Conservation (phyloP, 2,113 vertebrate species). For the Myrmecobius fasciatus region DNA sequence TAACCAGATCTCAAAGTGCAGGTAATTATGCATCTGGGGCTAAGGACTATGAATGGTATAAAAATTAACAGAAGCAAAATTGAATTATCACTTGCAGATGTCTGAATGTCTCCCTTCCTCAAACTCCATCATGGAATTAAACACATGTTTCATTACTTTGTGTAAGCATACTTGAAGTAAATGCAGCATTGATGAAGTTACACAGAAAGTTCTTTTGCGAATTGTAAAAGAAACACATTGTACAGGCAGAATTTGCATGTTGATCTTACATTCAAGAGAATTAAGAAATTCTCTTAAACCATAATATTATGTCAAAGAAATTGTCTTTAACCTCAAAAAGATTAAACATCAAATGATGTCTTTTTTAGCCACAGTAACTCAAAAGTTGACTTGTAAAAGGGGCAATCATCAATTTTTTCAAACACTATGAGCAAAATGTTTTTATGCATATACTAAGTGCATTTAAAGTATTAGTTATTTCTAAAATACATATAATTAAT, state of each 20-base stretch:
- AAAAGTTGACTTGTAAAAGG: not conserved
- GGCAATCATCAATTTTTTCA: not conserved
- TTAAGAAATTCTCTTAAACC: not conserved
- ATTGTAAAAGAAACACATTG: not conserved
- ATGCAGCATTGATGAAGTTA: not conserved
- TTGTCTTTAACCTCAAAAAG: not conserved
- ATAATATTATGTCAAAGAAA: not conserved
- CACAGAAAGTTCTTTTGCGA: rapidly evolving
- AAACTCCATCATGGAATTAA: not conserved
- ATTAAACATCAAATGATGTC: not conserved
- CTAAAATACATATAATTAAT: not conserved
- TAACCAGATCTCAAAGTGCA: constrained; percentile 55
- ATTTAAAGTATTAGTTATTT: not conserved
- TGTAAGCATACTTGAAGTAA: not conserved
- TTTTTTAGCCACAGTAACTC: not conserved
- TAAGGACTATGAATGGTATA: constrained; percentile 10
- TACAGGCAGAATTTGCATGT: not conserved
- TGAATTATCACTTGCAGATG: constrained; percentile 53
- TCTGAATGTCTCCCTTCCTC: constrained; percentile 16
- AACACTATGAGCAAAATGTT: not conserved
- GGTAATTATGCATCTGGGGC: not conserved
- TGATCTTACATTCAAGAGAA: not conserved
- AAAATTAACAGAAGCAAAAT: constrained; percentile 40
- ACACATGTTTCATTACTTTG: not conserved
- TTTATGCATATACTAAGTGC: not conserved